Conservation (phyloP, 2,888 invertebrate species). For the Calephelis perditalis region DNA sequence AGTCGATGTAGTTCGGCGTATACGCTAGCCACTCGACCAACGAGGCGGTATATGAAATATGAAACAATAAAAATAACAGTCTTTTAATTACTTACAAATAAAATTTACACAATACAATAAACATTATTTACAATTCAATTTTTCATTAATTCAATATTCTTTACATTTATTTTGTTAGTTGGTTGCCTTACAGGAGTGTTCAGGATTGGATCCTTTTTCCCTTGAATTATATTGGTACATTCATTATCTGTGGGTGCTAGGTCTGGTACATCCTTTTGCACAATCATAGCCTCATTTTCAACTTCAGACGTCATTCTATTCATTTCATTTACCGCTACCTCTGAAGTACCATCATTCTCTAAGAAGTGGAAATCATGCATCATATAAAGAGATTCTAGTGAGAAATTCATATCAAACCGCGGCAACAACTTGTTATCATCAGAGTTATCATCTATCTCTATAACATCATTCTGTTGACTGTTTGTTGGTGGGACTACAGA, state of each 20-base stretch:
- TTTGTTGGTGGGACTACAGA: slow-evolving; percentile 53
- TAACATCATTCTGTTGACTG: slow-evolving; percentile 60
- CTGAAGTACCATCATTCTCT: slow-evolving; percentile 54
- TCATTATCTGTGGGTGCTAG: slow-evolving; percentile 44
- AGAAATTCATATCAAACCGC: slow-evolving; percentile 64
- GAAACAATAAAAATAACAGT: slow-evolving; percentile 35
- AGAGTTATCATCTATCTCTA: slow-evolving; percentile 70
- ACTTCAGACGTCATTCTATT: slow-evolving; percentile 59
- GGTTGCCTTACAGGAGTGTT: slow-evolving; percentile 59
- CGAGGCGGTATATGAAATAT: no score
- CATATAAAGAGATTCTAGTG: slow-evolving; percentile 59
- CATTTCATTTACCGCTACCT: slow-evolving; percentile 49
- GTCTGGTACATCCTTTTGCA: slow-evolving; percentile 51
- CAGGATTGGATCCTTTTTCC: slow-evolving; percentile 70
- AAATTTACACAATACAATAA: background rate
- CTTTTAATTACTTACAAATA: slow-evolving; percentile 28
- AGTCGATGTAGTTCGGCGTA: no score
- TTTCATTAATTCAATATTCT: slow-evolving; percentile 72
- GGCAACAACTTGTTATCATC: slow-evolving; percentile 66
- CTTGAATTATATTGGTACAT: slow-evolving; percentile 57
- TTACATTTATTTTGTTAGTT: slow-evolving; percentile 69
- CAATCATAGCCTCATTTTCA: slow-evolving; percentile 40
- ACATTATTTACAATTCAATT: slow-evolving; percentile 38
- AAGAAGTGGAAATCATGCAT: slow-evolving; percentile 70
- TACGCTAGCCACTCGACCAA: no score